A percentile compares a stretch with the other conserved stretches of the same genome.
Evolutionary conservation across 2,113 vertebrate genomes (phyloP).

Genomic region (Phyllostomus discolor): DNA sequence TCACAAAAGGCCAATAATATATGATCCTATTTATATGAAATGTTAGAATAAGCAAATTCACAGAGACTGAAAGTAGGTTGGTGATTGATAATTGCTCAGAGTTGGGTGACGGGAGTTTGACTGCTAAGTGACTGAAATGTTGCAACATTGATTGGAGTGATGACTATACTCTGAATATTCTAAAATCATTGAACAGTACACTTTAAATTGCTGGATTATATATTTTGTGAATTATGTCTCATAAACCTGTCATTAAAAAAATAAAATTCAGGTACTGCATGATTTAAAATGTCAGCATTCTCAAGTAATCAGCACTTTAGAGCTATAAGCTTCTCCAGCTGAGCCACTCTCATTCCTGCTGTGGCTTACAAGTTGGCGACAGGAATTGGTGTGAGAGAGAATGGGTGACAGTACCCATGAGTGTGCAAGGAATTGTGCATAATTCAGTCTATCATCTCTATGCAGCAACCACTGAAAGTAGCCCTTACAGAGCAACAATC

Average conservation of each 20-base stretch:
- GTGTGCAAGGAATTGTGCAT: neutral
- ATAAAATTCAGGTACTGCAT: neutral
- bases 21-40: conserved; percentile 14
- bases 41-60: neutral
- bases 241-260: conserved; percentile 17
- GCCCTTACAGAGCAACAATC: neutral
- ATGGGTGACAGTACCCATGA: neutral
- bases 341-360: neutral
- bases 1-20: neutral
- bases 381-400: neutral
- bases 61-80: conserved; percentile 10
- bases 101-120: neutral
- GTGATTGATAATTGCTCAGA: neutral
- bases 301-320: conserved; percentile 27
- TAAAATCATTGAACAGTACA: neutral
- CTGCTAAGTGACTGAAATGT: neutral
- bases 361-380: neutral
- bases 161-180: neutral
- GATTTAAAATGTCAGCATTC: conserved; percentile 18
- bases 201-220: neutral
- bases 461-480: neutral
- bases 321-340: conserved; percentile 5
- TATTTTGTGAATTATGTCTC: neutral
- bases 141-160: neutral
- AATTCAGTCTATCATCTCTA: neutral